Evolutionary conservation across 2,797 vertebrate species (phyloP).

Genomic region (Eurystomus glaucurus): DNA sequence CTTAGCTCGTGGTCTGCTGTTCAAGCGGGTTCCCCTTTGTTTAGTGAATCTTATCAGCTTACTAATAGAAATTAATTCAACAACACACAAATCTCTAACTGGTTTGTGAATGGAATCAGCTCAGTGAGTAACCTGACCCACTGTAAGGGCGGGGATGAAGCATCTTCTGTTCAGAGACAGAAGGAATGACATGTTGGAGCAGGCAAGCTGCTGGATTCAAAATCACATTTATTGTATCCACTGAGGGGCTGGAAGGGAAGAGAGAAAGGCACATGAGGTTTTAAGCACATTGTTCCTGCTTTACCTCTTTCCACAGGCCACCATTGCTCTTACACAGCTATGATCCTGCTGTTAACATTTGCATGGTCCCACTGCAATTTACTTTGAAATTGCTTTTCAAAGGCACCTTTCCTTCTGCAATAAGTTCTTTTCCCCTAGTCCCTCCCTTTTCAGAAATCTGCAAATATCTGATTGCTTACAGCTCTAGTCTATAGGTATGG

Average conservation of each 20-base stretch:
- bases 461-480: not conserved
- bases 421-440: not conserved
- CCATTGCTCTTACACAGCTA: not conserved
- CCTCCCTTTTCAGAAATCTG: not conserved
- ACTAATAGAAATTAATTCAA: not conserved
- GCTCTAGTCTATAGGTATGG: not conserved
- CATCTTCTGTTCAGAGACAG: not conserved
- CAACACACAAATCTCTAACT: not conserved
- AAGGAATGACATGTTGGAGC: not conserved
- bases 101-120: not conserved
- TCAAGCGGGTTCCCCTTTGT: not conserved
- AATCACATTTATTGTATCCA: not conserved
- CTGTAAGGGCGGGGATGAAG: not conserved
- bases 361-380: not conserved
- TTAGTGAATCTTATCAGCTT: not conserved
- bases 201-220: not conserved
- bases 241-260: not conserved
- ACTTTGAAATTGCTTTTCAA: not conserved
- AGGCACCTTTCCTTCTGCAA: not conserved
- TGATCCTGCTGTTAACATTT: accelerated
- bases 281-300: not conserved
- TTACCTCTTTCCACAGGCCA: not conserved
- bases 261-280: not conserved
- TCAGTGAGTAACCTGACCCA: not conserved
- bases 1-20: not conserved